These are phyloP conservation scores for Eutolmus rufibarbis DNA, from an alignment of 2,888 invertebrate genomes.

Conservation along the genomic window DNA sequence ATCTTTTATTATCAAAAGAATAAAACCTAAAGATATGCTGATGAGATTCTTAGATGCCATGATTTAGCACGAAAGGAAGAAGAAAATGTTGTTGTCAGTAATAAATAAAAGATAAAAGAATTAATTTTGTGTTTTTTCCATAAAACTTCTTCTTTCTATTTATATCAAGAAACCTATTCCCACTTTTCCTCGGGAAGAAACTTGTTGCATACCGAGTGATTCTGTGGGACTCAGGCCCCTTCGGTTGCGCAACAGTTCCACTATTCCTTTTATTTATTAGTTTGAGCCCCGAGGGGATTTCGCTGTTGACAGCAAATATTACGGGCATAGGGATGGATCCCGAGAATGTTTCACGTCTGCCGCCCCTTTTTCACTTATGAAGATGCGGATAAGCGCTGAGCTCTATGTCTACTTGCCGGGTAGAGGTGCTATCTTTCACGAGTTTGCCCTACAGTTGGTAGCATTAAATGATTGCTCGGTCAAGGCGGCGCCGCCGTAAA, in stretches of 20 bases:
- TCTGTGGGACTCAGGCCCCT: background rate
- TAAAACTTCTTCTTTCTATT: too few relatives aligned
- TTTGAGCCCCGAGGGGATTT: background rate
- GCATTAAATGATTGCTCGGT: background rate
- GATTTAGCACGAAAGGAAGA: too few relatives aligned
- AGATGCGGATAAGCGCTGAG: background rate
- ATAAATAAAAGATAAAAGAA: too few relatives aligned
- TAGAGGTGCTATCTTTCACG: background rate
- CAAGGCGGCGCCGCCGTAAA: background rate
- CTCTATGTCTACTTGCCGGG: background rate
- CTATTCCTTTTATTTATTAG: background rate
- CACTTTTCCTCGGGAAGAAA: background rate
- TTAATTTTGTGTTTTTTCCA: too few relatives aligned
- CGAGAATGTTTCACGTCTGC: background rate
- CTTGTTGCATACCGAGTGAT: background rate
- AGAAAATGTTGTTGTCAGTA: too few relatives aligned
- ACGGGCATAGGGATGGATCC: background rate
- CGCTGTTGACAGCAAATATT: background rate
- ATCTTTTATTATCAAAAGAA: too few relatives aligned
- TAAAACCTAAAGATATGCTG: too few relatives aligned
- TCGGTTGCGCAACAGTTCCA: background rate
- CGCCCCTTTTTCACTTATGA: background rate
- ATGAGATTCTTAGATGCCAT: too few relatives aligned
- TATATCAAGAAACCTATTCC: background rate
- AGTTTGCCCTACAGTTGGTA: background rate